Base-by-base conservation (phyloP, 2,888 invertebrate species). In the Diaphora mendica region DNA sequence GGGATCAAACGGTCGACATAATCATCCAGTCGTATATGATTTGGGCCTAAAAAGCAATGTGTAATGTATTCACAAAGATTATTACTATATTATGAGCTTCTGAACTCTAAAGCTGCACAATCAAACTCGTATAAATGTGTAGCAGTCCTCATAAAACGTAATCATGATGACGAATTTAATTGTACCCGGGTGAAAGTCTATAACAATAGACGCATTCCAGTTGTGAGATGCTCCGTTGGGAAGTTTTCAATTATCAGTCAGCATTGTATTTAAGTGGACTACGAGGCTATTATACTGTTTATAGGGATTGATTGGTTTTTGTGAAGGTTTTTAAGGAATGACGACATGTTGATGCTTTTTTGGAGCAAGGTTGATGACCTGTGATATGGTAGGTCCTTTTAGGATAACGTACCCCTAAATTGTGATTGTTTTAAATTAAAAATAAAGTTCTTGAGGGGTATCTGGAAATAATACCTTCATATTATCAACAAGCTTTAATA, bases 241-340 rank as follows among this genome's bases (percentile, higher is more conserved):
- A 81, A 84, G 73, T 82, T 84, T 84, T 84, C 84, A 84, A 84
- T 84, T 84, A 84, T 84, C 82, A 80, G 23, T 64, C 77, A 67
- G 68, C 78, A 81, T 83, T 82, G 84, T 83, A 77, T 84, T 83
- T 77, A 84, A 84, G 84, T 84, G 78, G 79, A 72, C 64, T 67
- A 64, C 76, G 80, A 77, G 68, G 26, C 81, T 82, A 76, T 82
- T 81, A 82, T 80, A 80, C 74, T 80, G 78, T 83, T 77, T 78
- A 79, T 77, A 73, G 71, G 39, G 20, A 72, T 68, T 71, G 72
- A 82, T 81, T 79, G 77, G 71, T 70, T 77, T 82, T 78, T 81
- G 74, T 76, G 48, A 68, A 70, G 66, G 70, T 75, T 67, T 65
- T 64, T 48, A 51, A 30, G 65, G 70, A 62, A 26, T 74, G 74